Evolutionary conservation across 2,888 invertebrate species (phyloP), one percentile per base, ranked within the genome.

Genomic region (Eledona agricola): DNA sequence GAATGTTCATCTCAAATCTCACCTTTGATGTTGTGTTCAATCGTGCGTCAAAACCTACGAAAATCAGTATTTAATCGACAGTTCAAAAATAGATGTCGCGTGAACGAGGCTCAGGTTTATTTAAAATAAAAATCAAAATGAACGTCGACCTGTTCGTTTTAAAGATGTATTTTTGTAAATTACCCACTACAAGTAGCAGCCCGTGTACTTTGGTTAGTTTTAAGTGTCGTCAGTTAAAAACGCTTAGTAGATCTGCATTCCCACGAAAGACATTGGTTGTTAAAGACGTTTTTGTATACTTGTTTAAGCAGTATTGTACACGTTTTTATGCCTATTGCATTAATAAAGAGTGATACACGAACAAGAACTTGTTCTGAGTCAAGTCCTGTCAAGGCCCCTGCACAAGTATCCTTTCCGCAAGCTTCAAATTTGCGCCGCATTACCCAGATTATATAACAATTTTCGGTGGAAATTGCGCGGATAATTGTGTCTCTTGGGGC

Each of bases 321-420:
- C 43, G 25, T 47, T 47, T 40, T 53, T 47, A 49, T 40, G 53
- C 49, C 49, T 53, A 49, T 42, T 53, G 47, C 47, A 42, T 53
- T 32, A 53, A 53, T 53, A 53, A 53, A 53, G 49, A 53, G 35
- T 53, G 49, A 53, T 7, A 34, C 53, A 53, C 51, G 4, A 20
- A 10, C 3, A 7, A 25, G n/a, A 2, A 9, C 7, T 7, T 11
- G 11, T 38, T 25, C 11, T n/a, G n/a, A n/a, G n/a, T n/a, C n/a
- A 13, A 26, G 7, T n/a, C 13, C 31, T 7, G 6, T 25, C 16
- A 16, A 32, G 37, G 13, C 15, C n/a, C 23, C 9, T 37, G 25
- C 4, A 7, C 37, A 37, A 37, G 35, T 35, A 15, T 40, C 31
- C 22, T 16, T 42, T 42, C 31, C 29, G 9, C 16, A 4, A 37